Percentiles rank a stretch among this genome's conserved stretches.
Conservation (phyloP, 2,888 invertebrate species). For the Amitus sp. region DNA sequence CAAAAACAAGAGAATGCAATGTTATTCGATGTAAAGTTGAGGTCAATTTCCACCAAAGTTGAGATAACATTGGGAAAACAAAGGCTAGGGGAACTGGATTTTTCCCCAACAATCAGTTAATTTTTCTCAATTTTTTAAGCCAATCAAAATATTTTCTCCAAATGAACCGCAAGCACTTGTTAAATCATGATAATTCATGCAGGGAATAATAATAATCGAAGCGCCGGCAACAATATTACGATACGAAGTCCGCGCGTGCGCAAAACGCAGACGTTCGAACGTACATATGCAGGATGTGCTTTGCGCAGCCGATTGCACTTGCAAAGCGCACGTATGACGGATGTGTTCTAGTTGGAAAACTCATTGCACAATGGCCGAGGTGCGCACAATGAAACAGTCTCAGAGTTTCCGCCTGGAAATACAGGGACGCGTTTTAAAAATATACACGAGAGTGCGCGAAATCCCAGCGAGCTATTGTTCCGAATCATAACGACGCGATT, state of each 20-base stretch:
- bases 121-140: too few species aligned
- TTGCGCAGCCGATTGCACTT: constrained; percentile 37
- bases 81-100: too few species aligned
- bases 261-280: background rate
- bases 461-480: too few species aligned
- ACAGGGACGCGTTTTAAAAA: constrained; percentile 35
- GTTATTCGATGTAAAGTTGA: too few species aligned
- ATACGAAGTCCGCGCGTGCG: constrained; percentile 18
- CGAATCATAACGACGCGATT: too few species aligned
- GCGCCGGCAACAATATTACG: constrained; percentile 31
- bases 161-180: too few species aligned
- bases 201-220: constrained; percentile 20
- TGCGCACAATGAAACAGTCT: constrained; percentile 38
- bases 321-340: constrained; percentile 40
- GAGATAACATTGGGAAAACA: too few species aligned
- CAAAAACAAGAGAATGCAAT: too few species aligned
- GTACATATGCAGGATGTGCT: constrained; percentile 30
- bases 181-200: constrained; percentile 1
- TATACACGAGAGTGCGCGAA: constrained; percentile 34
- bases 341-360: constrained; percentile 44
- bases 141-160: too few species aligned
- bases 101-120: too few species aligned
- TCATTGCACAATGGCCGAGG: constrained; percentile 43
- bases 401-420: constrained; percentile 38
- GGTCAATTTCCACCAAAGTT: too few species aligned